These are phyloP conservation scores for Anthonomus grandis DNA, from an alignment of 1,140 invertebrate genomes.

Conservation along the genomic window DNA sequence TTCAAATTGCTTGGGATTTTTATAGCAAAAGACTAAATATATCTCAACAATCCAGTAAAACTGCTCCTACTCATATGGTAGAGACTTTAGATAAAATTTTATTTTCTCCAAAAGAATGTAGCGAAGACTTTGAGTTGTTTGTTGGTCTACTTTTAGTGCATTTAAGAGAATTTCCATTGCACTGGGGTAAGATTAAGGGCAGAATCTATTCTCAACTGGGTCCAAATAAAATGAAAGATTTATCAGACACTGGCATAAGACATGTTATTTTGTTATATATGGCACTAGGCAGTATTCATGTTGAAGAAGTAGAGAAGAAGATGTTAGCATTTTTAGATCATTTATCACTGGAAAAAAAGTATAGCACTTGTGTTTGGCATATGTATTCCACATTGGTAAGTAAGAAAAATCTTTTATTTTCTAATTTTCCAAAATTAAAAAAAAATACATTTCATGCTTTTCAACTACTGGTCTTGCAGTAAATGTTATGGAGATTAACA, in stretches of 20 bases:
- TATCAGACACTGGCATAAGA: slow-evolving; percentile 35
- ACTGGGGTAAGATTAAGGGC: slow-evolving; percentile 44
- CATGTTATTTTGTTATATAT: slow-evolving; percentile 38
- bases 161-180: slow-evolving; percentile 36
- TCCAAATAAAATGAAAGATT: slow-evolving; percentile 39
- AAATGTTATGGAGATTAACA: too few species aligned
- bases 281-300: slow-evolving; percentile 30
- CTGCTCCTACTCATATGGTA: slow-evolving; percentile 23
- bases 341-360: slow-evolving; percentile 33
- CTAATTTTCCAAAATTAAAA: too few species aligned
- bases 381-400: slow-evolving; percentile 42
- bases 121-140: slow-evolving; percentile 40
- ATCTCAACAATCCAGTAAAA: slow-evolving; percentile 22
- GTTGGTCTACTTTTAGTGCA: slow-evolving; percentile 36
- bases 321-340: slow-evolving; percentile 33
- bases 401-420: not conserved
- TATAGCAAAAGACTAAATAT: slow-evolving; percentile 41
- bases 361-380: slow-evolving; percentile 30
- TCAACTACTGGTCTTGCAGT: too few species aligned
- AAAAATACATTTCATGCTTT: too few species aligned
- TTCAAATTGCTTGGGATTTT: slow-evolving; percentile 39
- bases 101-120: slow-evolving; percentile 23
- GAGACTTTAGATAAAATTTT: slow-evolving; percentile 30
- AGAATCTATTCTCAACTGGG: slow-evolving; percentile 44
- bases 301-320: slow-evolving; percentile 39